phyloP scores from a whole-genome alignment of 1,140 invertebrate genomes.

The Aphidius gifuensis region DNA sequence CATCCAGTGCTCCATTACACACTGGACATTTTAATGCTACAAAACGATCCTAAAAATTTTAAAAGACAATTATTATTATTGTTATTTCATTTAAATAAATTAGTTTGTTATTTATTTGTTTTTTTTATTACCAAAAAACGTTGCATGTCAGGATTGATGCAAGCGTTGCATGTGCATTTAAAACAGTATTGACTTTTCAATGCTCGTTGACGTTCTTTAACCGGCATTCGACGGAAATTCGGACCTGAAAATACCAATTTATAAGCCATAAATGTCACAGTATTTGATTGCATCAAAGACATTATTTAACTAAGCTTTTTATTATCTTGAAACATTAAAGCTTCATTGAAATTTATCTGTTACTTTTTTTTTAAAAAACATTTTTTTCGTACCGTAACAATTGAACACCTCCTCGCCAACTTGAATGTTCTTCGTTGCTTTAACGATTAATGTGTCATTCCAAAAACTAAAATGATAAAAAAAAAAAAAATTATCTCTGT shows the following conservation, averaged over 20 bases:
- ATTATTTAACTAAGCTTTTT: slow-evolving; percentile 8
- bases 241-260: slow-evolving; percentile 53
- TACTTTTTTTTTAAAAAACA: not conserved
- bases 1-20: slow-evolving; percentile 41
- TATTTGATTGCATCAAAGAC: slow-evolving; percentile 26
- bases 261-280: slow-evolving; percentile 14
- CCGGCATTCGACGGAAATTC: slow-evolving; percentile 61
- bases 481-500: slow-evolving; percentile 22
- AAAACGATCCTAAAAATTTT: slow-evolving; percentile 46
- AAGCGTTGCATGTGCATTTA: slow-evolving; percentile 64
- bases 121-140: slow-evolving; percentile 55
- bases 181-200: slow-evolving; percentile 72
- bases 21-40: slow-evolving; percentile 42
- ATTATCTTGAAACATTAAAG: slow-evolving; percentile 12
- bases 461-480: slow-evolving; percentile 49
- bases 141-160: slow-evolving; percentile 52
- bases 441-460: slow-evolving; percentile 57
- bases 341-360: slow-evolving; percentile 10
- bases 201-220: slow-evolving; percentile 58
- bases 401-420: slow-evolving; percentile 65
- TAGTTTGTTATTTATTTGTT: not conserved
- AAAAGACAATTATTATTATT: not conserved
- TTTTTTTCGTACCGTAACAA: slow-evolving; percentile 65
- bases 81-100: not conserved
- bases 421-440: slow-evolving; percentile 56